Percentiles rank a stretch among this genome's conserved stretches.
These are phyloP conservation scores for Goniozus legneri DNA, from an alignment of 1,140 invertebrate genomes.

Conservation along the genomic window DNA sequence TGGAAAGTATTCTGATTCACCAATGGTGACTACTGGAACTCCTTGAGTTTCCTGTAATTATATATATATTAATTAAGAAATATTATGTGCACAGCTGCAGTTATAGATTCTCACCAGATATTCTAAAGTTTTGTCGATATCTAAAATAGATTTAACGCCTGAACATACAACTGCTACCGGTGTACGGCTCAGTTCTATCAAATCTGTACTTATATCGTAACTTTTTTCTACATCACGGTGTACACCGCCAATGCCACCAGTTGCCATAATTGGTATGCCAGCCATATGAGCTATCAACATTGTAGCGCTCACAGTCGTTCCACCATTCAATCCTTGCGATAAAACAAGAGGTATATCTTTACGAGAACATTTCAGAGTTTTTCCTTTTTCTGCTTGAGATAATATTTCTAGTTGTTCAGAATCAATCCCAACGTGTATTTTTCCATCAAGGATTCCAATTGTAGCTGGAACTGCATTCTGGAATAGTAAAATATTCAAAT, in stretches of 20 bases:
- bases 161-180: constrained; percentile 89
- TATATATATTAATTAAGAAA: constrained; percentile 1
- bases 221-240: constrained; percentile 81
- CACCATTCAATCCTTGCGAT: constrained; percentile 74
- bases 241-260: constrained; percentile 88
- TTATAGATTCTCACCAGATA: constrained; percentile 68
- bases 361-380: constrained; percentile 69
- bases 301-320: constrained; percentile 95
- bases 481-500: constrained; percentile 16
- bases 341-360: constrained; percentile 81
- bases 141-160: constrained; percentile 96
- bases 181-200: constrained; percentile 84
- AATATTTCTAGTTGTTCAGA: constrained; percentile 63
- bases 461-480: constrained; percentile 92
- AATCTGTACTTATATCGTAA: constrained; percentile 93
- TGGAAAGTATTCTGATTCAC: constrained; percentile 67
- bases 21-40: constrained; percentile 81
- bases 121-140: constrained; percentile 91
- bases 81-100: not conserved
- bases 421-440: constrained; percentile 77
- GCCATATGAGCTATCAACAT: constrained; percentile 77
- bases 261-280: constrained; percentile 91
- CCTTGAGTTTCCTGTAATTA: constrained; percentile 83
- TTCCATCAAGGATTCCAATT: constrained; percentile 83
- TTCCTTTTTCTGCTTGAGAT: constrained; percentile 56